Percentiles rank a stretch among this genome's conserved stretches.
Conservation (phyloP, 1,140 invertebrate species). For the roundworm (Caenorhabditis elegans) region WBcel235 BX284605.5:13794001-13794500, state of each 20-base stretch:
- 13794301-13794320: constrained; percentile 18
- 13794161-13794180: background rate
- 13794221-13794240: background rate
- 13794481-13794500: constrained; percentile 6
- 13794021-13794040: background rate
- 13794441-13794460: constrained; percentile 25
- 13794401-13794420: constrained; percentile 25
- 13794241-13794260: constrained; percentile 10
- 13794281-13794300: constrained; percentile 4
- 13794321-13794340: background rate
- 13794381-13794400: background rate
- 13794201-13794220: background rate
- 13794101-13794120: background rate
- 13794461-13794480: background rate
- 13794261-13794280: background rate
- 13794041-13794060: background rate
- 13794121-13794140: constrained; percentile 8
- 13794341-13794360: background rate
- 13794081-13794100: no score
- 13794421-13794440: constrained; percentile 8
- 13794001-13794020: background rate
- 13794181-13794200: background rate
- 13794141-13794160: background rate
- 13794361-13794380: background rate
- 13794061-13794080: background rate